Percentiles rank a stretch among this genome's conserved stretches.
phyloP scores from a whole-genome alignment of 2,113 vertebrate genomes.

The Thunnus maccoyii region DNA sequence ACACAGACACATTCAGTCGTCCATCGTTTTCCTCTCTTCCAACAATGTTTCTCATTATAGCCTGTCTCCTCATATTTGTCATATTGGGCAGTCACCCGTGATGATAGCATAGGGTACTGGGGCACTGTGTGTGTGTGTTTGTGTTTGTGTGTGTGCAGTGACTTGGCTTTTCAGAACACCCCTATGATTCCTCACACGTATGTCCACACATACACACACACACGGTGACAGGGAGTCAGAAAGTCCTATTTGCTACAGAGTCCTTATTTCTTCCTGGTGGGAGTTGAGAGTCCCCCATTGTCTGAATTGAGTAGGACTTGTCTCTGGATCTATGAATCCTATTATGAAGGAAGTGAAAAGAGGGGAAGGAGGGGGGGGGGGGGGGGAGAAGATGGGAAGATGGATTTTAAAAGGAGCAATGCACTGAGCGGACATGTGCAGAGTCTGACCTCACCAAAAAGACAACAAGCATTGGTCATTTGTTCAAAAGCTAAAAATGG shows the following conservation, averaged over 20 bases:
- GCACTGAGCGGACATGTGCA: not conserved
- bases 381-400: constrained; percentile 17
- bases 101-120: constrained; percentile 50
- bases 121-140: constrained; percentile 1
- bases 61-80: constrained; percentile 69
- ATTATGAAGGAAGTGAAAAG: constrained; percentile 66
- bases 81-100: constrained; percentile 63
- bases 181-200: constrained; percentile 23
- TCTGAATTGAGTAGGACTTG: constrained; percentile 63
- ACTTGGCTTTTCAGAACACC: constrained; percentile 35
- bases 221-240: constrained; percentile 21
- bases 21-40: constrained; percentile 20
- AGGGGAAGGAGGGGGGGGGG: not conserved
- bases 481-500: constrained; percentile 4
- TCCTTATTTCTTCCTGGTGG: constrained; percentile 57
- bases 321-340: constrained; percentile 71
- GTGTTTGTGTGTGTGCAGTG: constrained; percentile 19
- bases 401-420: constrained; percentile 48
- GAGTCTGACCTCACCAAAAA: not conserved
- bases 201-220: constrained; percentile 16
- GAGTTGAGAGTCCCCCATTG: constrained; percentile 58
- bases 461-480: not conserved
- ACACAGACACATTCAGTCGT: constrained; percentile 2
- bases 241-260: constrained; percentile 54
- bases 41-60: constrained; percentile 62